Percentiles rank a stretch among this genome's conserved stretches.
These are phyloP conservation scores for Drosophila orosa DNA, from an alignment of 1,140 invertebrate species.

Conservation along the genomic window DNA sequence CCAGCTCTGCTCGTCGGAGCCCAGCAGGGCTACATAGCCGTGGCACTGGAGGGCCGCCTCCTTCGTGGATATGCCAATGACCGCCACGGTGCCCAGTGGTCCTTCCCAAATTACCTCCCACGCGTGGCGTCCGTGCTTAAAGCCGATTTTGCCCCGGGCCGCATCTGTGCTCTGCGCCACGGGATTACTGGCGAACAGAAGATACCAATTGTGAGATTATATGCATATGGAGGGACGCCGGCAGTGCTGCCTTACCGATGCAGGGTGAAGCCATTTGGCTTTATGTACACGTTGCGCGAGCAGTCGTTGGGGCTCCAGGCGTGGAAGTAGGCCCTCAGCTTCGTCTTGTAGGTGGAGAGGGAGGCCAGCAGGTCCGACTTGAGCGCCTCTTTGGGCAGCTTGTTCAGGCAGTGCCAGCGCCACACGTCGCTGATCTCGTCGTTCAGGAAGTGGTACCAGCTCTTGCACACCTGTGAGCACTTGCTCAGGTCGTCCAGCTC, in stretches of 20 bases:
- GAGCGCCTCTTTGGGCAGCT: slow-evolving; percentile 94
- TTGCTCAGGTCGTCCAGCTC: slow-evolving; percentile 93
- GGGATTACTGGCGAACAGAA: slow-evolving; percentile 89
- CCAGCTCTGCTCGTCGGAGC: slow-evolving; percentile 98
- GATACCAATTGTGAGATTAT: background rate
- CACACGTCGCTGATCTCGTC: slow-evolving; percentile 98
- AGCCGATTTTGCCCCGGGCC: slow-evolving; percentile 97
- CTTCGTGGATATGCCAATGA: slow-evolving; percentile 97
- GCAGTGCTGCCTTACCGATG: slow-evolving; percentile 87
- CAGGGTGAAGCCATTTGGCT: slow-evolving; percentile 98
- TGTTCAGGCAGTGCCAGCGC: slow-evolving; percentile 94
- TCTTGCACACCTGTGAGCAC: slow-evolving; percentile 97
- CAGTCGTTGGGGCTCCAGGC: slow-evolving; percentile 99
- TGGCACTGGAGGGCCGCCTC: slow-evolving; percentile 95
- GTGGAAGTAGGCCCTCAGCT: slow-evolving; percentile 96
- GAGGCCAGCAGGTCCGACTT: slow-evolving; percentile 96
- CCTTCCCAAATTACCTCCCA: slow-evolving; percentile 99
- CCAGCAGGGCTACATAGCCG: slow-evolving; percentile 97
- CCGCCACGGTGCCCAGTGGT: slow-evolving; percentile 97
- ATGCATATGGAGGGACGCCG: slow-evolving; percentile 11
- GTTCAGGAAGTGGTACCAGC: slow-evolving; percentile 95
- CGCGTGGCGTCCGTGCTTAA: slow-evolving; percentile 95
- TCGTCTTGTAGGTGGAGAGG: slow-evolving; percentile 96
- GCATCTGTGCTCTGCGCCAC: slow-evolving; percentile 99
- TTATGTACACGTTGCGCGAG: slow-evolving; percentile 98